phyloP scores from a whole-genome alignment of 2,797 vertebrate species.

The Naso thynnoides region DNA sequence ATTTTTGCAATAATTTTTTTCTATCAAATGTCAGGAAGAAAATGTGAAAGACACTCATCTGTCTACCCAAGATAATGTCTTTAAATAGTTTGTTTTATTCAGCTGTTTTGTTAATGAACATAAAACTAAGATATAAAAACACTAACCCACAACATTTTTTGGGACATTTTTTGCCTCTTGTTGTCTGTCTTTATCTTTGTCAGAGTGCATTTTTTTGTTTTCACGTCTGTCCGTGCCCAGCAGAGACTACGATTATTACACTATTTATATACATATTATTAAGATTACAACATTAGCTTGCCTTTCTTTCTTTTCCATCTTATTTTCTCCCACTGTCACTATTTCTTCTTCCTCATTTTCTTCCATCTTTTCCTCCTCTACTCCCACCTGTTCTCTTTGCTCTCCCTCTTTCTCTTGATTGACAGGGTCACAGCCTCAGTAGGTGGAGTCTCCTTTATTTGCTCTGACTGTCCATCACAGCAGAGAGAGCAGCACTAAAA shows the following conservation, averaged over 20 bases:
- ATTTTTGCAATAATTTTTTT: not conserved
- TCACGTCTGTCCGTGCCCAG: not conserved
- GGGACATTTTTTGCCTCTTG: constrained; percentile 3
- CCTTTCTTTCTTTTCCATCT: not conserved
- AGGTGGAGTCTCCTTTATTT: constrained; percentile 26
- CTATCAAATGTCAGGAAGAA: not conserved
- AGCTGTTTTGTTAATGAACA: too few species aligned
- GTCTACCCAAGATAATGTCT: not conserved
- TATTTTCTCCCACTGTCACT: too few species aligned
- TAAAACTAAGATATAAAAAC: too few species aligned
- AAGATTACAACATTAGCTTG: constrained; percentile 23
- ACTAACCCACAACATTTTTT: too few species aligned
- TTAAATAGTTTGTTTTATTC: not conserved
- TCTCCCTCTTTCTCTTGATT: constrained; percentile 1
- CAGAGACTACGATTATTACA: too few species aligned
- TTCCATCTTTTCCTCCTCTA: too few species aligned
- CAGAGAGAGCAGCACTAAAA: constrained; percentile 17
- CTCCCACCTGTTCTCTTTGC: too few species aligned
- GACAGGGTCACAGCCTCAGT: constrained; percentile 33
- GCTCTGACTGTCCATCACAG: constrained; percentile 2
- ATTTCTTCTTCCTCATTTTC: too few species aligned
- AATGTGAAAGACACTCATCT: too few species aligned
- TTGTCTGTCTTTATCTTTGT: constrained; percentile 5
- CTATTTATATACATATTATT: too few species aligned
- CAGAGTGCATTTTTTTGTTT: constrained; percentile 9